Base-by-base conservation (phyloP, 2,113 vertebrate genomes). In the Ceratotherium simum region DNA sequence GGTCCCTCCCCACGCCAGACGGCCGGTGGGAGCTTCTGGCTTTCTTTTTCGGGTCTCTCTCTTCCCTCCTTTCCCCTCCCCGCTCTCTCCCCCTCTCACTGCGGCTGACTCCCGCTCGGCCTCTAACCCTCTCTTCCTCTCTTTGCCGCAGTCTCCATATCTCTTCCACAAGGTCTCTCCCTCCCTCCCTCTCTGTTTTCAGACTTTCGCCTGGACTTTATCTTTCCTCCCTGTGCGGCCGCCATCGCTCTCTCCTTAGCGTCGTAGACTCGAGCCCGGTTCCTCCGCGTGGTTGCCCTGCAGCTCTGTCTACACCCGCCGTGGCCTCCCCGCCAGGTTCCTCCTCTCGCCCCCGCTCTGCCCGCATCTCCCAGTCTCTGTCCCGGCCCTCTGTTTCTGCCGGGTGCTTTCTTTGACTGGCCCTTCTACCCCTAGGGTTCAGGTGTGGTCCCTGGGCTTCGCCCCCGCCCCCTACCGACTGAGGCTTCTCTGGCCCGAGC, bases 1-100 rank as follows among this genome's bases (percentile, higher is more conserved):
- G 94, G 95, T 92, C 88, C 75, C 86, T 87, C 60, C 89, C 87
- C 87, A 23, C 94, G 42, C 78, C 82, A 27, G 58, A 39, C 48
- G 33, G 36, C 69, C 36, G 6, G 48, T 6, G 36, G 1, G 83
- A 58, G 86, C 83, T 23, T 8, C 94, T 33, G 75, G 42, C 65
- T 85, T 42, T 23, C 65, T 69, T 91, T 95, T 85, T 54, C 69
- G 95, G 85, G 76, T 65, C 46, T 67, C 1, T n/a, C 54, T 58
- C 33, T 90, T 65, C 16, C 2, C 29, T 14, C 33, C 46, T 31
- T 25, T 8, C 16, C 29, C 64, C 31, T 14, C 33, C 23, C 17
- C 29, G 14, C 13, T 17, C 29, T 11, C 13, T 17, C n/a, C n/a
- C 86, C 8, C 88, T 27, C 88, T 33, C 42, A 4, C 46, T n/a